Evolutionary conservation across 2,113 vertebrate species (phyloP).

Genomic region (Aptenodytes forsteri): DNA sequence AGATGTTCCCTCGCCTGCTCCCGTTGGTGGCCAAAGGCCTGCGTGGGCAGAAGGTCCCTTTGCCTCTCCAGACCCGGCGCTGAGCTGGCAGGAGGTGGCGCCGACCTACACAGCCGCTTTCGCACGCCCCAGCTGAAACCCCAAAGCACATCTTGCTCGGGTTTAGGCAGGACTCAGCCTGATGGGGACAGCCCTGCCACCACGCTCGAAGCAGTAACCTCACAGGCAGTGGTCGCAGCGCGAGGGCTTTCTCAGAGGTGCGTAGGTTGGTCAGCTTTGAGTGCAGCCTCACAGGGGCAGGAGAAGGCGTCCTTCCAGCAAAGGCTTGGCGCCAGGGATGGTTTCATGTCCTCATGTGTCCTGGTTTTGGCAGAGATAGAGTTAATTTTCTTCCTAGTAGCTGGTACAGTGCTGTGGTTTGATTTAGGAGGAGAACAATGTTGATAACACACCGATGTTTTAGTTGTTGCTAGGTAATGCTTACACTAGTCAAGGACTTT

Average conservation of each 20-base stretch:
- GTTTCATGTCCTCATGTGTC: neutral
- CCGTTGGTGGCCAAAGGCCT: neutral
- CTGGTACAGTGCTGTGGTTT: too few species aligned
- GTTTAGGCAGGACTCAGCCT: neutral
- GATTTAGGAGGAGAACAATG: too few species aligned
- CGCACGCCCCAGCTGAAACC: neutral
- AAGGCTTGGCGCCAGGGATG: neutral
- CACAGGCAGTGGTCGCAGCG: accelerated
- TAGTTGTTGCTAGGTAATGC: too few species aligned
- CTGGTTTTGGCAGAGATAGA: too few species aligned
- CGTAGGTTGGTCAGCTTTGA: neutral
- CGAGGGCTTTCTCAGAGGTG: neutral
- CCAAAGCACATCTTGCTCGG: neutral
- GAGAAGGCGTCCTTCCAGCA: neutral
- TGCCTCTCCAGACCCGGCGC: neutral
- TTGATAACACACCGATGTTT: too few species aligned
- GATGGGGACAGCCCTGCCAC: neutral
- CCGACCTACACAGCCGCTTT: neutral
- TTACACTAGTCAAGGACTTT: too few species aligned
- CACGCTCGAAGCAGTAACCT: neutral
- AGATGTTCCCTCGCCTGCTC: accelerated
- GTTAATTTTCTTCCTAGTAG: too few species aligned
- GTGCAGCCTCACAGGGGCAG: neutral
- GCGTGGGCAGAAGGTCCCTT: neutral
- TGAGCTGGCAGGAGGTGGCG: neutral